These are phyloP conservation scores for Eupeodes latifasciatus DNA, from an alignment of 2,888 invertebrate species.

Conservation along the genomic window DNA sequence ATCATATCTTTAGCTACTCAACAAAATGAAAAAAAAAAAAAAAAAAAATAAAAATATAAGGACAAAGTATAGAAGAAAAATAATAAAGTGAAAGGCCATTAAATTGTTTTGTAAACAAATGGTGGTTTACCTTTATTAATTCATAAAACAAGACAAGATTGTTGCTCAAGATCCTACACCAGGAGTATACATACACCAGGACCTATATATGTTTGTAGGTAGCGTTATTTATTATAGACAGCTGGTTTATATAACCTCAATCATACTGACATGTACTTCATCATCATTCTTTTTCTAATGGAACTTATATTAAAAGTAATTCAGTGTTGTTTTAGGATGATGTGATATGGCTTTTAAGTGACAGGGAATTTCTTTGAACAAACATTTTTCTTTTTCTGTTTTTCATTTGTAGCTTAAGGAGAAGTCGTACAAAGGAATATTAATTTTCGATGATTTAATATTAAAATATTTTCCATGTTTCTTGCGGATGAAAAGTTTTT, in stretches of 20 bases:
- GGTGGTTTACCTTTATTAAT: conserved; percentile 42
- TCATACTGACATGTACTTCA: conserved; percentile 21
- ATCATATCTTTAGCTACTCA: conserved; percentile 35
- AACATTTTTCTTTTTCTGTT: neutral
- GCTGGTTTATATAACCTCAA: conserved; percentile 13
- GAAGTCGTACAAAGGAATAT: neutral
- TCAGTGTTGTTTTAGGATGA: neutral
- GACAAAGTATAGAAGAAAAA: neutral
- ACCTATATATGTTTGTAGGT: neutral
- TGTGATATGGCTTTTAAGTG: conserved; percentile 13
- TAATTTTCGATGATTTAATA: neutral
- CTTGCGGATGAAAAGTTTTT: neutral
- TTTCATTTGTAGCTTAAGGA: neutral
- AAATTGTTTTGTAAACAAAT: conserved; percentile 42
- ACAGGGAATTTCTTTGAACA: neutral
- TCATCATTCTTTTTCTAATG: conserved; percentile 11
- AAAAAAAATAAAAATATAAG: neutral
- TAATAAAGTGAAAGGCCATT: conserved; percentile 39
- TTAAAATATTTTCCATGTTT: neutral
- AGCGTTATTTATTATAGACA: conserved; percentile 24
- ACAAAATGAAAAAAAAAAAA: conserved; percentile 23
- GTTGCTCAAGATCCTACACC: neutral
- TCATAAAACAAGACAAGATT: conserved; percentile 21
- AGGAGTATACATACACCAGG: neutral
- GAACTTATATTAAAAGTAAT: conserved; percentile 7